Conservation (phyloP, 2,113 vertebrate genomes). For the Cnemophilus loriae region DNA sequence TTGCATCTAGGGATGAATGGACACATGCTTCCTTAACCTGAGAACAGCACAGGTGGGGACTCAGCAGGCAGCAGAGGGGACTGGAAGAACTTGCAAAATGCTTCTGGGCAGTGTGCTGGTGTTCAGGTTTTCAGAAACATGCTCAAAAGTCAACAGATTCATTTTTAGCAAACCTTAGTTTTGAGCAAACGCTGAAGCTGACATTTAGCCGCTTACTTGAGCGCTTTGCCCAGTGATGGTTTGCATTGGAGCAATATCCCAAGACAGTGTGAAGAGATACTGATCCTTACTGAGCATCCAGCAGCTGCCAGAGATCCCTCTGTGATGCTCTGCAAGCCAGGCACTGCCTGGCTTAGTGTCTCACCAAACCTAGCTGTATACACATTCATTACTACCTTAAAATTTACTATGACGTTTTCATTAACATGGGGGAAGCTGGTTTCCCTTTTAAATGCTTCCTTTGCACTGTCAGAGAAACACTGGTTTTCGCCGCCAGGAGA, state of each 20-base stretch:
- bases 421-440: neutral
- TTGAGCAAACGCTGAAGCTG: neutral
- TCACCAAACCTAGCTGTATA: neutral
- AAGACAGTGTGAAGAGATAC: neutral
- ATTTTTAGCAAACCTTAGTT: neutral
- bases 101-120: too few relatives aligned
- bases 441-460: neutral
- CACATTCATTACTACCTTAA: neutral
- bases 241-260: neutral
- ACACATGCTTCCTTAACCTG: neutral
- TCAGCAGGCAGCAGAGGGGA: neutral
- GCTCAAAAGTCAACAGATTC: neutral
- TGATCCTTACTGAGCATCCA: neutral
- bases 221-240: neutral
- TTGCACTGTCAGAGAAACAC: neutral
- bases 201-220: neutral
- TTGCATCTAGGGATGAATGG: neutral
- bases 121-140: neutral
- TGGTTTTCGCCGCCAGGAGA: neutral
- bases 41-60: fast-evolving
- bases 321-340: fast-evolving
- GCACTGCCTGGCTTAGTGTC: neutral
- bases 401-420: neutral
- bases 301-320: neutral
- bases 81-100: neutral